Evolutionary conservation across 2,888 invertebrate genomes (phyloP).

Genomic region (Dasypolia templi): DNA sequence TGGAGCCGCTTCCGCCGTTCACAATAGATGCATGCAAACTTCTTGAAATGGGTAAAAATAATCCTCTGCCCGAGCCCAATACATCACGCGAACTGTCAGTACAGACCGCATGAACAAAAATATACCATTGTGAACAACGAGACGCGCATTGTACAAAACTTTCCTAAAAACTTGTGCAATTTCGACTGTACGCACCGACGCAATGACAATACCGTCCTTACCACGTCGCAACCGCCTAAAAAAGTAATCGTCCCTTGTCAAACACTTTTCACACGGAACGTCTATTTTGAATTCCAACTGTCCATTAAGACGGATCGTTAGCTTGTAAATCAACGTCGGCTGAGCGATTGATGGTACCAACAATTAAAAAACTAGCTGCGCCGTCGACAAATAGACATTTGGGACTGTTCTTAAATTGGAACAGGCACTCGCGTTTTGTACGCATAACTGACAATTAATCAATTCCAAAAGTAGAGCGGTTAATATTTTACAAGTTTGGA

Average conservation of each 20-base stretch:
- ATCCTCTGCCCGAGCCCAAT: slow-evolving; percentile 87
- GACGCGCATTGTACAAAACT: slow-evolving; percentile 86
- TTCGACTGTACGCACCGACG: slow-evolving; percentile 82
- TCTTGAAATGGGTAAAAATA: slow-evolving; percentile 90
- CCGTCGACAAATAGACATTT: slow-evolving; percentile 80
- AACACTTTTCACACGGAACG: slow-evolving; percentile 72
- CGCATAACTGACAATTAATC: slow-evolving; percentile 87
- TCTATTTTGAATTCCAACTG: slow-evolving; percentile 71
- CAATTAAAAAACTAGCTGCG: slow-evolving; percentile 81
- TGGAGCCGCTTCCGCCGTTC: slow-evolving; percentile 86
- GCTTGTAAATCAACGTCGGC: slow-evolving; percentile 76
- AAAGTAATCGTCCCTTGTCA: slow-evolving; percentile 70
- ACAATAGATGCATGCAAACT: slow-evolving; percentile 90
- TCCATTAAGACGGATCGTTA: slow-evolving; percentile 70
- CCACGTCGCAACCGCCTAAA: slow-evolving; percentile 62
- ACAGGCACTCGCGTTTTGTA: slow-evolving; percentile 76
- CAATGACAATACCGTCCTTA: slow-evolving; percentile 61
- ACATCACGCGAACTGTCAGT: slow-evolving; percentile 90
- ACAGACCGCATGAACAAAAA: slow-evolving; percentile 89
- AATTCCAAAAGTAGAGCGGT: slow-evolving; percentile 85
- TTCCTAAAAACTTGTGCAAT: slow-evolving; percentile 89
- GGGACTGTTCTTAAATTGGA: slow-evolving; percentile 81
- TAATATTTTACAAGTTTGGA: slow-evolving; percentile 84
- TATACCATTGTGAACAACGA: slow-evolving; percentile 86
- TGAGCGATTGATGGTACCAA: slow-evolving; percentile 77